These are phyloP conservation scores for Oscheius sp. DNA, from an alignment of 2,888 invertebrate genomes.

Conservation along the genomic window DNA sequence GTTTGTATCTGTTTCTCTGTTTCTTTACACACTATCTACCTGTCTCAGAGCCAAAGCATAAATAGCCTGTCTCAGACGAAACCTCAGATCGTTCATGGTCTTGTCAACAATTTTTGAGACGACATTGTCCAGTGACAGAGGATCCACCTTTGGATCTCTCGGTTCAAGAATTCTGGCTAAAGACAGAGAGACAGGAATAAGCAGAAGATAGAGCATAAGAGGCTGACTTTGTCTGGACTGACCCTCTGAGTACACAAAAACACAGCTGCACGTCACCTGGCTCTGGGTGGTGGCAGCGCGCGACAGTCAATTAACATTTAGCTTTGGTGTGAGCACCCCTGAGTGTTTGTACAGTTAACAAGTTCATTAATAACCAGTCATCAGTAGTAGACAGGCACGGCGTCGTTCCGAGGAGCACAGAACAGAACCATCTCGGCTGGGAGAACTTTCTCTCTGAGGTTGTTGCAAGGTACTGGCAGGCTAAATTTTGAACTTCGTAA, in stretches of 20 bases:
- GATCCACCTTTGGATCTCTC: conserved; percentile 34
- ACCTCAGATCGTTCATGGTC: conserved; percentile 33
- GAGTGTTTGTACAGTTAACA: too few species aligned
- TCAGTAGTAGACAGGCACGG: too few species aligned
- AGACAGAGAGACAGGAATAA: conserved; percentile 9
- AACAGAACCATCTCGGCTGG: too few species aligned
- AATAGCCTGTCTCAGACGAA: conserved; percentile 34
- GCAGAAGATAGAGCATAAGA: background rate
- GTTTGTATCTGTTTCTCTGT: background rate
- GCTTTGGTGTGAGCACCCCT: background rate
- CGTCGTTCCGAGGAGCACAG: too few species aligned
- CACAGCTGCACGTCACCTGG: conserved; percentile 34
- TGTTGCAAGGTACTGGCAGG: too few species aligned
- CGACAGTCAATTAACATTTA: conserved; percentile 33
- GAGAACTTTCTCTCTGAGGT: too few species aligned
- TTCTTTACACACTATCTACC: background rate
- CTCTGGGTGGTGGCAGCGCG: conserved; percentile 12
- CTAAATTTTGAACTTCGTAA: too few species aligned
- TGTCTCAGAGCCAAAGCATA: conserved; percentile 31
- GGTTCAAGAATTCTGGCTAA: conserved; percentile 25
- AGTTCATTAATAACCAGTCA: too few species aligned
- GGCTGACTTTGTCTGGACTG: conserved; percentile 2
- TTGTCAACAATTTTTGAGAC: conserved; percentile 36
- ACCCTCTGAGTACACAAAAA: conserved; percentile 34
- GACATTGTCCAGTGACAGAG: conserved; percentile 32